phyloP scores from a whole-genome alignment of 35 echinoderm and acorn worm species.

The Stichopus chloronotus region DNA sequence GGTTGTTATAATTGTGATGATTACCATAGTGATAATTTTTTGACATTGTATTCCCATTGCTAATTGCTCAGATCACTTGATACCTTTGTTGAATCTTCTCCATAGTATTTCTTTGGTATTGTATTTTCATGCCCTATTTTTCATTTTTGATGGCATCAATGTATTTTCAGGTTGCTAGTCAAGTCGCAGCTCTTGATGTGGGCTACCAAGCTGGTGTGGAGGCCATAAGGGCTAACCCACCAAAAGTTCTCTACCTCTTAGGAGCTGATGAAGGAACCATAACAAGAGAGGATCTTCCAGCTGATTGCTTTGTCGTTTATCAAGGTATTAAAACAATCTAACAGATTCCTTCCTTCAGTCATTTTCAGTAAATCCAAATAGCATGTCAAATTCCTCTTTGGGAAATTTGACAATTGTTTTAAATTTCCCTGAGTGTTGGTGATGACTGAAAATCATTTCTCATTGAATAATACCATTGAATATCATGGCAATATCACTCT shows the following conservation, averaged over 20 bases:
- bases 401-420: too few relatives aligned
- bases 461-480: too few relatives aligned
- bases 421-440: too few relatives aligned
- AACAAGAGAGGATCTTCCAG: slow-evolving; percentile 81
- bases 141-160: too few relatives aligned
- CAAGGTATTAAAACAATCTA: slow-evolving; percentile 61
- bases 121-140: too few relatives aligned
- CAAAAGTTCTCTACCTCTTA: slow-evolving; percentile 91
- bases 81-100: too few relatives aligned
- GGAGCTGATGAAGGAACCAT: slow-evolving; percentile 96
- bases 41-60: neutral
- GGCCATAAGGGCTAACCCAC: slow-evolving; percentile 76
- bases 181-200: slow-evolving; percentile 85
- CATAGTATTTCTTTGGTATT: too few relatives aligned
- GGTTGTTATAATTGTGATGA: neutral
- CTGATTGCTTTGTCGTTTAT: slow-evolving; percentile 92
- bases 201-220: slow-evolving; percentile 87
- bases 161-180: slow-evolving; percentile 81
- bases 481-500: too few relatives aligned
- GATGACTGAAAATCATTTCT: too few relatives aligned
- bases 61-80: too few relatives aligned
- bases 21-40: neutral
- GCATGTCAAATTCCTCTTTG: too few relatives aligned
- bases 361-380: neutral
- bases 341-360: neutral